Evolutionary conservation across 2,797 vertebrate genomes (phyloP), one percentile per base, ranked within the genome.

Genomic region (Sebastes trivittatus): DNA sequence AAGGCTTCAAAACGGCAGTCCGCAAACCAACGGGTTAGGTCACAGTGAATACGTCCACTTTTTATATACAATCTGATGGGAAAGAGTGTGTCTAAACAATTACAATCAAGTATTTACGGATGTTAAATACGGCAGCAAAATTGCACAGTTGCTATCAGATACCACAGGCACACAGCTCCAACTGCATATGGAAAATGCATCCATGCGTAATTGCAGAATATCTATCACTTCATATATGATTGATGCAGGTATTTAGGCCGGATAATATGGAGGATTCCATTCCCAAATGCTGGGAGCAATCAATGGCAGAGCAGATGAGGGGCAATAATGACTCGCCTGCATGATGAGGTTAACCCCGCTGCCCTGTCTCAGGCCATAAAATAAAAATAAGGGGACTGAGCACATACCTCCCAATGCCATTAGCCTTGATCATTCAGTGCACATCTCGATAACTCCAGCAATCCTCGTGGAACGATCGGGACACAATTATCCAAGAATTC

Each of bases 271-370:
- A 92, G 84, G 80, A 83, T 88, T 77, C 60, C 78, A 80, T 93
- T 91, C 90, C 88, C 84, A 91, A 94, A 95, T 54, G 90, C 88
- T 84, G 87, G 67, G 80, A 93, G 93, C 93, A 92, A 95, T 95
- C 93, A 89, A 91, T 90, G 88, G 79, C 82, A 56, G 89, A 84
- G 90, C 84, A 89, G 93, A 95, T 94, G 90, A 94, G 90, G 85
- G 75, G 89, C 86, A 70, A 78, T 94, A 95, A 95, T 81, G 94
- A 91, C 77, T 65, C 34, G 85, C 64, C 81, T 83, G 81, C 87
- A n/a, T 87, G 90, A 93, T 91, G 90, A 93, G 88, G 87, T 93
- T 91, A 88, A 93, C 94, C 90, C 78, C 11, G 4, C 69, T 59
- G 74, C 81, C 84, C 87, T 27, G 68, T 86, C 87, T 89, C 79